These are phyloP conservation scores for Picus viridis DNA, from an alignment of 2,797 vertebrate genomes.

Conservation along the genomic window DNA sequence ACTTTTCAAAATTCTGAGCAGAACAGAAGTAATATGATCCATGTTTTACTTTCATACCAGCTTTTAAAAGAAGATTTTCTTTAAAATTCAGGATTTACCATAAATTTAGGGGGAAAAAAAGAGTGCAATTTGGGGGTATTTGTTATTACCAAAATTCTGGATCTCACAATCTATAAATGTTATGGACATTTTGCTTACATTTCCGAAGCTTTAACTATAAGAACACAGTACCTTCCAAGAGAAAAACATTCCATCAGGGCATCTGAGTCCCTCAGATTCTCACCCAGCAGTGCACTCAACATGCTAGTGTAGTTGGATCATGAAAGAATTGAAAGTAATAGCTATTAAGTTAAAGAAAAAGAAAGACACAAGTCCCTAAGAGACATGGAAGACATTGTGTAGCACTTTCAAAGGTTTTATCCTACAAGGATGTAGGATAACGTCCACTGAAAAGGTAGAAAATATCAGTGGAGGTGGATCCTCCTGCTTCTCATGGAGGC, in stretches of 20 bases:
- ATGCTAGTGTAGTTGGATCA: background rate
- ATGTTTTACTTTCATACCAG: background rate
- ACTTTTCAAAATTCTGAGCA: background rate
- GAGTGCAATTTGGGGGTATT: background rate
- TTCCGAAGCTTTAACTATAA: background rate
- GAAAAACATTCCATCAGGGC: background rate
- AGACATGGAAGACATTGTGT: background rate
- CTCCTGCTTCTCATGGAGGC: background rate
- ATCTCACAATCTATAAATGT: background rate
- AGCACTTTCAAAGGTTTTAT: background rate
- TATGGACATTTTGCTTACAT: background rate
- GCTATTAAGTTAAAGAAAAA: background rate
- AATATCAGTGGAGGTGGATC: background rate
- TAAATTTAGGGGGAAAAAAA: background rate
- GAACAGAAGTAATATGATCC: background rate
- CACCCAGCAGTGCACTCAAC: background rate
- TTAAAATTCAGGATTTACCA: background rate
- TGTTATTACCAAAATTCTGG: background rate
- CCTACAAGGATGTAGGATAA: background rate
- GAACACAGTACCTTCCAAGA: background rate
- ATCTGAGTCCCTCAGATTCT: background rate
- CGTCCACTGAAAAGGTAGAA: background rate
- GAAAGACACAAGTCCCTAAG: background rate
- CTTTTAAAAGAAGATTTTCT: background rate
- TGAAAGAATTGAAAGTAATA: background rate